Percentiles rank a stretch among this genome's conserved stretches.
These are phyloP conservation scores for Riptortus pedestris DNA, from an alignment of 1,140 invertebrate genomes.

Conservation along the genomic window DNA sequence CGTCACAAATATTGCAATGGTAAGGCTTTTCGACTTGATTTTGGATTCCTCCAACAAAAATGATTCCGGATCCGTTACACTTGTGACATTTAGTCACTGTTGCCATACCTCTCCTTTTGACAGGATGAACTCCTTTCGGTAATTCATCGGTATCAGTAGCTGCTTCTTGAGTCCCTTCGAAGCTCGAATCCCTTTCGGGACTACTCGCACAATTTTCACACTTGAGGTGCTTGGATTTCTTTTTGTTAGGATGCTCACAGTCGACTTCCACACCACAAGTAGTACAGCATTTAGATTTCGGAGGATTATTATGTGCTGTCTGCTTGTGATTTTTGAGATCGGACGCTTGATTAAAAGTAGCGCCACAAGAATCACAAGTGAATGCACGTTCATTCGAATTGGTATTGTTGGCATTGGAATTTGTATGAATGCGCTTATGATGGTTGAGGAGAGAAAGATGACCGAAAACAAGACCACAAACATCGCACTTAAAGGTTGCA, in stretches of 20 bases:
- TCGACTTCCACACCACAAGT: conserved; percentile 40
- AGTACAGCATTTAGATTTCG: conserved; percentile 38
- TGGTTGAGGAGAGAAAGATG: conserved; percentile 66
- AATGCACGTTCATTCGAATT: conserved; percentile 28
- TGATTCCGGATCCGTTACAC: conserved; percentile 75
- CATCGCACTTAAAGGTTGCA: conserved; percentile 75
- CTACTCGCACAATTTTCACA: conserved; percentile 32
- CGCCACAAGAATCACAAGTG: conserved; percentile 34
- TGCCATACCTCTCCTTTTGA: conserved; percentile 61
- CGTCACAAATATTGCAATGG: conserved; percentile 76
- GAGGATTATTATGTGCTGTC: conserved; percentile 25
- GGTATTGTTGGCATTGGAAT: conserved; percentile 34
- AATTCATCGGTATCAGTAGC: conserved; percentile 20
- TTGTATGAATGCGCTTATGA: conserved; percentile 61
- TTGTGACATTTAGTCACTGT: conserved; percentile 76
- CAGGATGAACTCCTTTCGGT: conserved; percentile 61
- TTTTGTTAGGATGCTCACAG: conserved; percentile 35
- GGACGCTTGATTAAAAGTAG: conserved; percentile 31
- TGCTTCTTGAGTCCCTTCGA: conserved; percentile 23
- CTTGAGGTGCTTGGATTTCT: conserved; percentile 35
- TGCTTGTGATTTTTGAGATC: conserved; percentile 36
- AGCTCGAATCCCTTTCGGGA: conserved; percentile 15
- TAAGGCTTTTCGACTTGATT: conserved; percentile 58
- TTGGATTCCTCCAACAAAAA: conserved; percentile 52
- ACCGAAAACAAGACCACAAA: conserved; percentile 69